Base-by-base conservation (phyloP, 2,888 invertebrate genomes). In the Antitype chi region DNA sequence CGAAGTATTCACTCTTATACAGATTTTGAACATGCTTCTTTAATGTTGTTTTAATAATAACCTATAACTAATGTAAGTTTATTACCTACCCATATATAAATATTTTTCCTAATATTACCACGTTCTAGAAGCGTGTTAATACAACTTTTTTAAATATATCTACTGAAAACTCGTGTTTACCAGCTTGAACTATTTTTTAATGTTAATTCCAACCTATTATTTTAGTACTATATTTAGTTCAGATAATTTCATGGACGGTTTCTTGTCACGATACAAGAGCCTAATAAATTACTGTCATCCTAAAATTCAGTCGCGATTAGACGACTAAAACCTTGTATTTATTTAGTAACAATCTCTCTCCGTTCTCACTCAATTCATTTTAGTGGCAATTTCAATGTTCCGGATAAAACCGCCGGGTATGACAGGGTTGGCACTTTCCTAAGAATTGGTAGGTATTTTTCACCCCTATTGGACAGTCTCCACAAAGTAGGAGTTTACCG, bases 251-350 rank as follows among this genome's bases (percentile, higher is more conserved):
- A 59, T 53, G 7, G 63, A 68, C 28, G 49, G 49, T 71, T 60
- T 64, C 85, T 79, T 79, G 67, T 74, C 86, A 87, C 86, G 83
- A 88, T 84, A 87, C 88, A 89, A 88, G 75, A 69, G 62, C 64
- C 79, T 74, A 78, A 78, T 84, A 84, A 91, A 91, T 91, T 87
- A 87, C 86, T 87, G 88, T 89, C 86, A 78, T 76, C 67, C 77
- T 71, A 77, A 70, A 85, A 52, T 85, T 85, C 75, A 67, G 70
- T 70, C 82, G 75, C 74, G 76, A 86, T 85, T 80, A 63, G 80
- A 85, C 84, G 89, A 78, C 86, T 78, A 85, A 85, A 86, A 76
- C 57, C 64, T 80, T 75, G 62, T 78, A 77, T 83, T 87, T 83
- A 82, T 83, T 80, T 78, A 38, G 47, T 68, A 53, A 74, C 73